phyloP scores from a whole-genome alignment of 2,113 vertebrate genomes.

The Vidua macroura region DNA sequence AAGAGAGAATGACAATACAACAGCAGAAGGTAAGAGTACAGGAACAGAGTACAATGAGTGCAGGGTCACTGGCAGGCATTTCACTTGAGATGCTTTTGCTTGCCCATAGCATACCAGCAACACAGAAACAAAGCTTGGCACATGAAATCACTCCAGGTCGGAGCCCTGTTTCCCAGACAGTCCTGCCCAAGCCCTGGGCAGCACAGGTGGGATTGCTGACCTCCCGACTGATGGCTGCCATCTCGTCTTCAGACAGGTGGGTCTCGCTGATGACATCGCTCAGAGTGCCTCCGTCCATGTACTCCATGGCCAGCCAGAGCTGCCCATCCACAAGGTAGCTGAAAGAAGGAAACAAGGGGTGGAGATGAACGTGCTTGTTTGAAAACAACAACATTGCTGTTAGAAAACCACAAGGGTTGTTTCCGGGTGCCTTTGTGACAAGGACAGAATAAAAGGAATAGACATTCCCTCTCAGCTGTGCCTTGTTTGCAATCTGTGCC shows the following conservation, averaged over 20 bases:
- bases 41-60: neutral
- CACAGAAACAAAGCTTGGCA: neutral
- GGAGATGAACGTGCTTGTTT: neutral
- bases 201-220: neutral
- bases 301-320: neutral
- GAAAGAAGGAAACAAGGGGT: conserved; percentile 2
- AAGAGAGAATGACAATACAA: neutral
- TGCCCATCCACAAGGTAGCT: conserved; percentile 80
- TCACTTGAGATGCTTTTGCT: neutral
- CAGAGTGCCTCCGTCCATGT: neutral
- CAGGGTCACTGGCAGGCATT: neutral
- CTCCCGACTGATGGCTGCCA: neutral
- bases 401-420: neutral
- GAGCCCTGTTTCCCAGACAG: neutral
- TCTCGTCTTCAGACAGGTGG: neutral
- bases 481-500: neutral
- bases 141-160: neutral
- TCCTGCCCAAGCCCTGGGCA: neutral
- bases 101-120: neutral
- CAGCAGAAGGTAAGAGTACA: neutral
- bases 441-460: neutral
- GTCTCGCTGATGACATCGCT: neutral
- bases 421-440: neutral
- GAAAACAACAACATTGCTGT: neutral
- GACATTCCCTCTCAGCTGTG: neutral